Evolutionary conservation across 2,797 vertebrate species (phyloP).

Genomic region (Lagodon rhomboides): DNA sequence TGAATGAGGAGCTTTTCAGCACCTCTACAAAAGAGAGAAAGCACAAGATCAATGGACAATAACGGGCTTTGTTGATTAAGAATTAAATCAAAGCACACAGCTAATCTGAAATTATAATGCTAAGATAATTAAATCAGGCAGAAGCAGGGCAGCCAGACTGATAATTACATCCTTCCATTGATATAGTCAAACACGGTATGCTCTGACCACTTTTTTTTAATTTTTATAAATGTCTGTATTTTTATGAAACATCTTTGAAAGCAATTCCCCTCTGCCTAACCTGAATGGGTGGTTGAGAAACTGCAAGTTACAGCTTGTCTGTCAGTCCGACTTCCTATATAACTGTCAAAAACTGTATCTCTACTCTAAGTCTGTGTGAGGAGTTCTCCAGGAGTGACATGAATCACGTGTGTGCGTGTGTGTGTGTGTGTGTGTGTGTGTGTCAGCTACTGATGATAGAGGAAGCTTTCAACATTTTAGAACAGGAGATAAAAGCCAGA

Average conservation of each 20-base stretch:
- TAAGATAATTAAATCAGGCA: slow-evolving; percentile 48
- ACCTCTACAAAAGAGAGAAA: background rate
- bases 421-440: too few species aligned
- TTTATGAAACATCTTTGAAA: background rate
- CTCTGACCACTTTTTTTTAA: background rate
- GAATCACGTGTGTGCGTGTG: too few species aligned
- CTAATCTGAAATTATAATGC: slow-evolving; percentile 33
- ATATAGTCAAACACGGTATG: background rate
- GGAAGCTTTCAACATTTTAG: background rate
- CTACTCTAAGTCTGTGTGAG: too few species aligned
- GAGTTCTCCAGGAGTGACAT: too few species aligned
- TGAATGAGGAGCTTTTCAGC: slow-evolving; percentile 10
- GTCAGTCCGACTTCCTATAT: background rate
- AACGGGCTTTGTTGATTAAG: slow-evolving; percentile 17
- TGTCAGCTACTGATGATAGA: slow-evolving; percentile 1
- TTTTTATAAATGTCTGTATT: too few species aligned
- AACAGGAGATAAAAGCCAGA: slow-evolving; percentile 19
- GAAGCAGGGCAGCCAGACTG: slow-evolving; percentile 5
- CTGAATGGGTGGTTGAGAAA: background rate
- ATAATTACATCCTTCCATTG: background rate
- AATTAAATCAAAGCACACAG: slow-evolving; percentile 4
- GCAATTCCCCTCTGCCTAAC: background rate
- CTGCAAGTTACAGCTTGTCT: background rate
- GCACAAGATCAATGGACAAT: slow-evolving; percentile 15
- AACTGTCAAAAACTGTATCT: background rate